Evolutionary conservation across 2,797 vertebrate genomes (phyloP).

Genomic region (Echeneis naucrates): DNA sequence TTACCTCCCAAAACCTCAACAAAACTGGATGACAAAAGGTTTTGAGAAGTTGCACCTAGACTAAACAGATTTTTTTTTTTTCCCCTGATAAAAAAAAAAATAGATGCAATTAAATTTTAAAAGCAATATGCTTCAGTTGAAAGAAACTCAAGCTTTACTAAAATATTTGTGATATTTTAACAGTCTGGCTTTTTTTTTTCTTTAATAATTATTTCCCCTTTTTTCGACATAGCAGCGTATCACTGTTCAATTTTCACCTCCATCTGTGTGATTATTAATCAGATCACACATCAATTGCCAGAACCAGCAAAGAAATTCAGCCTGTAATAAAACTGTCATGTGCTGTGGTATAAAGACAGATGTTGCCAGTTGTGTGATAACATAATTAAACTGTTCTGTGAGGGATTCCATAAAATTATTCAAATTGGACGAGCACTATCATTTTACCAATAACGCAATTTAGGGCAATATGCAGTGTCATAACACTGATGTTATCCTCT

Average conservation of each 20-base stretch:
- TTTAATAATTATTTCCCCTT: constrained; percentile 77
- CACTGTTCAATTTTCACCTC: constrained; percentile 88
- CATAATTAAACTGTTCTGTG: constrained; percentile 91
- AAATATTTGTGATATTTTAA: constrained; percentile 64
- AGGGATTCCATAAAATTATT: constrained; percentile 91
- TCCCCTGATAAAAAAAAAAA: constrained; percentile 54
- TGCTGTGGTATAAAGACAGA: constrained; percentile 91
- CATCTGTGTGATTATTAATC: constrained; percentile 90
- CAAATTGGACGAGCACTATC: constrained; percentile 91
- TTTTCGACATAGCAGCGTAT: constrained; percentile 77
- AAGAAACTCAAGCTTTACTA: constrained; percentile 26
- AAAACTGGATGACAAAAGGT: constrained; percentile 57
- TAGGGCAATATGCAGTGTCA: constrained; percentile 89
- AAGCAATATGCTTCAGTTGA: constrained; percentile 64
- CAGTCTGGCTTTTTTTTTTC: constrained; percentile 55
- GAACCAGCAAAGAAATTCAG: constrained; percentile 88
- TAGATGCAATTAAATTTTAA: constrained; percentile 54
- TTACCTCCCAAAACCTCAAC: constrained; percentile 57
- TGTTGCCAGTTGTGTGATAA: constrained; percentile 92
- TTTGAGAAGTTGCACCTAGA: constrained; percentile 60
- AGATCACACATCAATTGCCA: constrained; percentile 90
- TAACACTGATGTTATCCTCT: constrained; percentile 88
- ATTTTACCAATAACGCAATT: constrained; percentile 92
- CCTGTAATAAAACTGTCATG: constrained; percentile 93
- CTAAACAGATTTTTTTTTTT: constrained; percentile 67